A percentile compares a stretch with the other conserved stretches of the same genome.
Evolutionary conservation across 2,888 invertebrate species (phyloP).

Genomic region (Chrysolina americana): DNA sequence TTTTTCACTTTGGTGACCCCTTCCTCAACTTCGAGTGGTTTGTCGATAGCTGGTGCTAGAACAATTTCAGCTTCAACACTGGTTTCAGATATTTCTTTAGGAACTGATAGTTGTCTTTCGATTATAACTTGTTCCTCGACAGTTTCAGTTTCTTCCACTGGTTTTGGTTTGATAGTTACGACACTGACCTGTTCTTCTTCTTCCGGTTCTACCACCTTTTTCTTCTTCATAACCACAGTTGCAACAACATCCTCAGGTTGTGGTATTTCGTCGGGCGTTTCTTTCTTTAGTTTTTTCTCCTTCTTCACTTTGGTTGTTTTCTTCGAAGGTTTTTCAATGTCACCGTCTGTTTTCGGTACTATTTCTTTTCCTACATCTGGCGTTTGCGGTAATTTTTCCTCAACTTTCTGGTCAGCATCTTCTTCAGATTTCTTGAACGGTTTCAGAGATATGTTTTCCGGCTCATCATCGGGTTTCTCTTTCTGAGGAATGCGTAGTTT

Average conservation of each 20-base stretch:
- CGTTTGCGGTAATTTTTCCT: not conserved
- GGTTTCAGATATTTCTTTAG: slow-evolving; percentile 28
- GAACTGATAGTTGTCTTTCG: slow-evolving; percentile 14
- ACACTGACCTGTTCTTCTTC: slow-evolving; percentile 54
- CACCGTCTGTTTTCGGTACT: not conserved
- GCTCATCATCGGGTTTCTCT: slow-evolving; percentile 66
- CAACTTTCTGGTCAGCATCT: slow-evolving; percentile 51
- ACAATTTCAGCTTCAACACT: slow-evolving; percentile 28
- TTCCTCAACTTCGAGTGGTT: slow-evolving; percentile 34
- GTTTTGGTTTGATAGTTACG: slow-evolving; percentile 19
- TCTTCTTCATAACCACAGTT: slow-evolving; percentile 54
- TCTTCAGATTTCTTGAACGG: slow-evolving; percentile 66
- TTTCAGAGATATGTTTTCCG: slow-evolving; percentile 63
- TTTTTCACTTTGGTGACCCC: slow-evolving; percentile 45
- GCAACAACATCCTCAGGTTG: slow-evolving; percentile 55
- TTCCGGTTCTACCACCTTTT: slow-evolving; percentile 54
- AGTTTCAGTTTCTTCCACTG: slow-evolving; percentile 35
- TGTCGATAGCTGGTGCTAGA: slow-evolving; percentile 32
- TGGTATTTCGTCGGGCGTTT: slow-evolving; percentile 57
- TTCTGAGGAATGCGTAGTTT: slow-evolving; percentile 56
- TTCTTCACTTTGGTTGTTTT: slow-evolving; percentile 48
- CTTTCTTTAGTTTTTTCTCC: slow-evolving; percentile 65
- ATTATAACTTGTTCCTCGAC: slow-evolving; percentile 18
- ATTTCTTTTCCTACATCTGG: not conserved
- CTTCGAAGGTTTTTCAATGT: not conserved